Evolutionary conservation across 2,888 invertebrate genomes (phyloP).

Genomic region (Yponomeuta plumbellus): DNA sequence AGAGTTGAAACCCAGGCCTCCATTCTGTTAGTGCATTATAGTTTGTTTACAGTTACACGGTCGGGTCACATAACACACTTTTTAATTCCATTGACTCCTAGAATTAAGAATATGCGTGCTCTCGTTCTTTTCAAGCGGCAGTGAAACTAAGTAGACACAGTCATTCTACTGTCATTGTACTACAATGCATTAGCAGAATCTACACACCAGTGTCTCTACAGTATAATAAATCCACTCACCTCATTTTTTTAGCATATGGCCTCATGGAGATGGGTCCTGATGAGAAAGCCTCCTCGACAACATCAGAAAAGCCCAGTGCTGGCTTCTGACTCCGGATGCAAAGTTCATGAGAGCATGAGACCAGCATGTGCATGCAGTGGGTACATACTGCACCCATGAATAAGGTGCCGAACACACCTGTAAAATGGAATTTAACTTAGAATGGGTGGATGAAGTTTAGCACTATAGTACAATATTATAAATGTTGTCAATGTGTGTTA

Average conservation of each 20-base stretch:
- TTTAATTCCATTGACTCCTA: too few species aligned
- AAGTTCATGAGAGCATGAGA: conserved; percentile 83
- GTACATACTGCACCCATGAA: conserved; percentile 92
- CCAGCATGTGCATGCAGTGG: conserved; percentile 94
- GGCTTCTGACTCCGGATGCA: conserved; percentile 81
- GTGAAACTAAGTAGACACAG: too few species aligned
- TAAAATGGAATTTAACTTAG: conserved; percentile 31
- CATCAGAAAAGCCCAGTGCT: conserved; percentile 87
- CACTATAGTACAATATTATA: neutral
- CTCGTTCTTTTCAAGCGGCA: too few species aligned
- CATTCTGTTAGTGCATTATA: too few species aligned
- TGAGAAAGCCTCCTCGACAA: conserved; percentile 84
- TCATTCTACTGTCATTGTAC: too few species aligned
- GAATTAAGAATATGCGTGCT: too few species aligned
- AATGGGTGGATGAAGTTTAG: neutral
- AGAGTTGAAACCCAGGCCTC: too few species aligned
- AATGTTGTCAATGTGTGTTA: neutral
- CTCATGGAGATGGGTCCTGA: conserved; percentile 82
- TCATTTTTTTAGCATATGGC: conserved; percentile 77
- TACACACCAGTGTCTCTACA: too few species aligned
- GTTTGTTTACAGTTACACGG: too few species aligned
- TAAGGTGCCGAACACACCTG: conserved; percentile 87
- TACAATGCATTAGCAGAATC: too few species aligned
- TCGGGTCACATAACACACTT: too few species aligned
- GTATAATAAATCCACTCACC: conserved; percentile 56